phyloP scores from a whole-genome alignment of 2,888 invertebrate genomes.

The Hesperia comma region DNA sequence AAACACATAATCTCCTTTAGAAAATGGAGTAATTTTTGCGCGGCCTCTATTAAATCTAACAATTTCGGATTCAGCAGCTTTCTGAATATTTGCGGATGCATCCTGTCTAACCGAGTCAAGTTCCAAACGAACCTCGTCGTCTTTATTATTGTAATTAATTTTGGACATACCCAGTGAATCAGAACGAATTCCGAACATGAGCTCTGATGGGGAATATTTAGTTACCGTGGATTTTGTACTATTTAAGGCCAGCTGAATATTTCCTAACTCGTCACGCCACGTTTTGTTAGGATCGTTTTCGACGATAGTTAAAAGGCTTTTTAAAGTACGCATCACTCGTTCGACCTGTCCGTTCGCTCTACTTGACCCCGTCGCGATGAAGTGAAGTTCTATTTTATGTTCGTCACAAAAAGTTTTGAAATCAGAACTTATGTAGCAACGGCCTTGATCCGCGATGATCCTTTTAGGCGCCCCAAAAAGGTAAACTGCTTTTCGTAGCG shows the following conservation, averaged over 20 bases:
- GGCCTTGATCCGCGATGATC: slow-evolving; percentile 1
- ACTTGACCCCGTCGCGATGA: not conserved
- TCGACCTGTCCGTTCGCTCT: slow-evolving; percentile 4
- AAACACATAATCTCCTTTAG: no score
- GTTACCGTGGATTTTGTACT: slow-evolving; percentile 34
- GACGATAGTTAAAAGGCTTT: slow-evolving; percentile 40
- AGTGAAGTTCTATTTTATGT: not conserved
- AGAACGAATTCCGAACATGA: slow-evolving; percentile 43
- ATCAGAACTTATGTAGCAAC: not conserved
- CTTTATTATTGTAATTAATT: no score
- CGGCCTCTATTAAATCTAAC: no score
- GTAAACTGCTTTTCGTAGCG: not conserved
- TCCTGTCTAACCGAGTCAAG: no score
- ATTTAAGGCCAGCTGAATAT: slow-evolving; percentile 42
- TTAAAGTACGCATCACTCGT: slow-evolving; percentile 35
- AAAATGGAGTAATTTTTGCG: no score
- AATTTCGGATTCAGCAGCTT: no score
- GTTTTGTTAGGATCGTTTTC: slow-evolving; percentile 40
- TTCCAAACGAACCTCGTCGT: no score
- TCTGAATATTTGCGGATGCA: no score
- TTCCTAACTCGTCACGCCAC: slow-evolving; percentile 41
- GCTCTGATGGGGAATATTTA: slow-evolving; percentile 10
- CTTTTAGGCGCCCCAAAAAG: not conserved
- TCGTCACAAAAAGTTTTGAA: not conserved
- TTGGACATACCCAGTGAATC: slow-evolving; percentile 7